These are phyloP conservation scores for Laticauda laticaudata DNA, from an alignment of 2,113 vertebrate genomes.

Conservation along the genomic window DNA sequence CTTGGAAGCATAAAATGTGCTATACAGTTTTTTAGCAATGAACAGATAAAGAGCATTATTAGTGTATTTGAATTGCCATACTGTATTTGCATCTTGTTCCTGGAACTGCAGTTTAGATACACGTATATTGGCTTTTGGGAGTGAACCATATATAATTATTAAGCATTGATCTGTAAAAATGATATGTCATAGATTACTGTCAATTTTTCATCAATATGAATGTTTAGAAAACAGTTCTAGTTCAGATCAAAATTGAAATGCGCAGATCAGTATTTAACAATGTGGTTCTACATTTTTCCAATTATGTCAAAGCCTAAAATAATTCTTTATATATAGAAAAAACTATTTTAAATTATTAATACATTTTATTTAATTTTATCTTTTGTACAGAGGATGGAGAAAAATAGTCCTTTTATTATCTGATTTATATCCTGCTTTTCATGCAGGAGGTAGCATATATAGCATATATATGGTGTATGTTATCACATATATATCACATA, in stretches of 20 bases:
- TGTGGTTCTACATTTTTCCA: not conserved
- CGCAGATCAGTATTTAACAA: not conserved
- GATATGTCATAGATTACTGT: not conserved
- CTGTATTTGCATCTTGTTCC: not conserved
- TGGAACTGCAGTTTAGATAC: not conserved
- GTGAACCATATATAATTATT: not conserved
- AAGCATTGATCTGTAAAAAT: not conserved
- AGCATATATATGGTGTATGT: too few relatives aligned
- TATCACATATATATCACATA: too few relatives aligned
- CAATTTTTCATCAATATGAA: not conserved
- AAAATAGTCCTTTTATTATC: not conserved
- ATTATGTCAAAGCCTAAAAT: not conserved
- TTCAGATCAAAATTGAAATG: not conserved
- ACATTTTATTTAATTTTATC: not conserved
- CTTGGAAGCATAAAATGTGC: slow-evolving; percentile 13
- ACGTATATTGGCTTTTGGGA: not conserved
- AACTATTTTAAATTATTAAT: not conserved
- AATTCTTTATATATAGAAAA: not conserved
- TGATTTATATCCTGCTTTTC: not conserved
- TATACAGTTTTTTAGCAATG: slow-evolving; percentile 5
- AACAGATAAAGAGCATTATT: slow-evolving; percentile 13
- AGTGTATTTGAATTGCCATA: not conserved
- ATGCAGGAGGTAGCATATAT: too few relatives aligned
- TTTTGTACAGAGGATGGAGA: not conserved
- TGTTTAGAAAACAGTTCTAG: not conserved